Evolutionary conservation across 2,888 invertebrate genomes (phyloP), one percentile per base, ranked within the genome.

Genomic region (Dysmachus trigonus): DNA sequence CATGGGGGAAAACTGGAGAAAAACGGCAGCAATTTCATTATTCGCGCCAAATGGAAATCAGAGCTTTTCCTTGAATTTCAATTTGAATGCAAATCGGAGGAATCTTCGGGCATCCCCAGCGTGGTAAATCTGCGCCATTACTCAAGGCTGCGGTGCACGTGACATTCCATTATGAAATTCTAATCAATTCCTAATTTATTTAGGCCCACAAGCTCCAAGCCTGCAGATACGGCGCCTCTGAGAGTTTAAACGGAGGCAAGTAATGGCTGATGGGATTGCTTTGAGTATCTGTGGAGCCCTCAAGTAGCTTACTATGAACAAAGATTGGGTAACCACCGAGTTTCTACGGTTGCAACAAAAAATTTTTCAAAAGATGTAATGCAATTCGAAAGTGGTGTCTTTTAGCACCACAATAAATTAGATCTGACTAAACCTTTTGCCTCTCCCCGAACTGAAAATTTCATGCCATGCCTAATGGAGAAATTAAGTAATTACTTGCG

Each of bases 131-230:
- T 31, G 18, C 7, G 33, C 81, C 81, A 81, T 81, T 83, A 72
- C 41, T 83, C 15, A 72, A 41, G 30, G 38, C 71, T 71, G 53
- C 53, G 83, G 71, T 83, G 83, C 72, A 71, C 83, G 72, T 83
- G 83, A 83, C 83, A 83, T 83, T 71, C 83, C 83, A 83, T 83
- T 83, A 83, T 83, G 83, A 72, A 83, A 83, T 83, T 83, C 72
- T 83, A 83, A 83, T 83, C 83, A 83, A 83, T 83, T 72, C 71
- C 72, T 72, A 72, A 83, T 72, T 83, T 72, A 72, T 33, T 83
- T 83, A 72, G 62, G 62, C 53, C 81, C 81, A 53, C 81, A 81
- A 81, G 81, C 33, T 53, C 81, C n/a, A n/a, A n/a, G 53, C 53
- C 81, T 51, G 8, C 53, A 81, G 81, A 33, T 79, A 81, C 33